A percentile compares a stretch with the other conserved stretches of the same genome.
phyloP scores from a whole-genome alignment of 30 jellyfish, hydroid and myxozoan genomes.

The Turritopsis dohrnii region DNA sequence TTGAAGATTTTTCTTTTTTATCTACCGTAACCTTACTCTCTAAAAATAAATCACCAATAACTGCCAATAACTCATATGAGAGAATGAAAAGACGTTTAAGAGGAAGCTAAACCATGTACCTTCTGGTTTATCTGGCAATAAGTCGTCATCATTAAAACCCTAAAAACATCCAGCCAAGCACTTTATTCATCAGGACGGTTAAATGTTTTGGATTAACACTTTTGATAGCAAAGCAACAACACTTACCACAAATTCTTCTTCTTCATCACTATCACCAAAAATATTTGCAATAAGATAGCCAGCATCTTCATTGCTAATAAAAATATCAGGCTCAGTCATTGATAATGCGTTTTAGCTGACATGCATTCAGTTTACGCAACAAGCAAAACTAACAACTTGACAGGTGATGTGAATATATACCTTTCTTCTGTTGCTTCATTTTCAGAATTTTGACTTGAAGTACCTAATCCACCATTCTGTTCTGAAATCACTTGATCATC shows the following conservation, averaged over 20 bases:
- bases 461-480: neutral
- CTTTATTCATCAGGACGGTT: too few species aligned
- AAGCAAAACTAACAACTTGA: neutral
- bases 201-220: neutral
- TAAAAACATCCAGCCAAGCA: neutral
- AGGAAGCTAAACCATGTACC: neutral
- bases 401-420: neutral
- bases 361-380: neutral
- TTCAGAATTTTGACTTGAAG: neutral
- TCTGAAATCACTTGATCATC: neutral
- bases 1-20: constrained; percentile 38
- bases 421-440: neutral
- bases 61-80: neutral
- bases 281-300: constrained; percentile 96
- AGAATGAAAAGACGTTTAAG: neutral
- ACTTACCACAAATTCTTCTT: constrained; percentile 92
- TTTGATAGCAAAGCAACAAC: neutral
- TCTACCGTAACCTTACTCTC: constrained; percentile 7
- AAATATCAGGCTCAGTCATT: neutral
- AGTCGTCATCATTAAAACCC: constrained; percentile 96
- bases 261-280: constrained; percentile 98
- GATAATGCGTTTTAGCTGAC: neutral
- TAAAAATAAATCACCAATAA: neutral
- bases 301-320: constrained; percentile 47
- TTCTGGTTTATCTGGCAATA: constrained; percentile 27